Percentiles rank a stretch among this genome's conserved stretches.
phyloP scores from a whole-genome alignment of 2,113 vertebrate species.

The Apeltes quadracus region DNA sequence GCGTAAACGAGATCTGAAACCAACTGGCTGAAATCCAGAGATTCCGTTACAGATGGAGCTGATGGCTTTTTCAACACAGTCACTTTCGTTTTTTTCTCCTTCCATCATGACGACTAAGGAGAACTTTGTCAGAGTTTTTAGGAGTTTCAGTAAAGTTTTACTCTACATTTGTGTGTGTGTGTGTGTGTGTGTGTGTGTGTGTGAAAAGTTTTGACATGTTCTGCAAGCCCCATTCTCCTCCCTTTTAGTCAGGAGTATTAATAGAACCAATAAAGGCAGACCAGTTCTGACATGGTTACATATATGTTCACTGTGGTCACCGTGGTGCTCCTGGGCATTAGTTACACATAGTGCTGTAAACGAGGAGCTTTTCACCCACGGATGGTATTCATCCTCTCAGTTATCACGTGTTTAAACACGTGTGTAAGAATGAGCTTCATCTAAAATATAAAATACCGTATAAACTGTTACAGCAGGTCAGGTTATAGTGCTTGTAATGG shows the following conservation, averaged over 20 bases:
- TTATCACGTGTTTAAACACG: conserved; percentile 36
- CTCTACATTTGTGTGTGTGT: conserved; percentile 12
- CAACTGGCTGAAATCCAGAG: not conserved
- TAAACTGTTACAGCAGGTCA: not conserved
- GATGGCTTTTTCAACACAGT: not conserved
- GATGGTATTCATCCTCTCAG: conserved; percentile 64
- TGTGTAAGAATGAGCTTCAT: not conserved
- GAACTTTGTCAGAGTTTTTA: not conserved
- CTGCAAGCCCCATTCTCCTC: conserved; percentile 30
- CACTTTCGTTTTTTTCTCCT: not conserved
- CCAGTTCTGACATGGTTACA: no score
- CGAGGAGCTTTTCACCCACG: conserved; percentile 57
- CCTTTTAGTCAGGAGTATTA: conserved; percentile 59
- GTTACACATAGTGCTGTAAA: conserved; percentile 46
- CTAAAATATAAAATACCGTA: not conserved
- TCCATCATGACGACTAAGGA: not conserved
- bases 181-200: conserved; percentile 5
- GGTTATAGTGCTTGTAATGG: conserved; percentile 3
- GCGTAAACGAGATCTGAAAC: not conserved
- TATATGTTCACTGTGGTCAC: no score
- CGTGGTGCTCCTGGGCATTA: no score
- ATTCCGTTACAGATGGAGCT: not conserved
- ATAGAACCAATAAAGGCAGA: conserved; percentile 48
- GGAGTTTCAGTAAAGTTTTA: not conserved
- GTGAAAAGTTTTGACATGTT: conserved; percentile 32